Evolutionary conservation across 2,113 vertebrate genomes (phyloP).

Genomic region (Myrmophylax atrothorax): DNA sequence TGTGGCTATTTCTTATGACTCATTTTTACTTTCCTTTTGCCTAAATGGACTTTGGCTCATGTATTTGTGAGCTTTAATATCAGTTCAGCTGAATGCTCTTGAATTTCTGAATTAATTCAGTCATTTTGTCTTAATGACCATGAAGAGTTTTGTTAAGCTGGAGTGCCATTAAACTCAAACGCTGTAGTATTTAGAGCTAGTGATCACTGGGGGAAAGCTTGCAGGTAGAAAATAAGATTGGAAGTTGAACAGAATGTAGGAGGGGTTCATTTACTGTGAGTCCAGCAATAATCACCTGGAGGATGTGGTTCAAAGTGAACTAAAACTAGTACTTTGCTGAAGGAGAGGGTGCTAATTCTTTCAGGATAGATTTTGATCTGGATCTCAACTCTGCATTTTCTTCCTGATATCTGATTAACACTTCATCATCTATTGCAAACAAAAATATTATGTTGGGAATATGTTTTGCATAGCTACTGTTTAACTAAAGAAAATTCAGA

Average conservation of each 20-base stretch:
- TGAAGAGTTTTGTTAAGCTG: slow-evolving; percentile 61
- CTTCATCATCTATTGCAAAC: not conserved
- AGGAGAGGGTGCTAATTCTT: not conserved
- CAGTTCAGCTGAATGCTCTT: slow-evolving; percentile 38
- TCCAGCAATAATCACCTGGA: not conserved
- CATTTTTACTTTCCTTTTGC: slow-evolving; percentile 18
- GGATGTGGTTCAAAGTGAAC: not conserved
- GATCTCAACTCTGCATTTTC: not conserved
- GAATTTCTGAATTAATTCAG: slow-evolving; percentile 63
- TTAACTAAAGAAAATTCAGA: not conserved
- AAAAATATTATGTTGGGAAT: not conserved
- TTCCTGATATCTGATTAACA: not conserved
- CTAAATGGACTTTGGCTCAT: slow-evolving; percentile 49
- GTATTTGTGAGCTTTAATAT: slow-evolving; percentile 41
- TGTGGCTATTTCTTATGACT: slow-evolving; percentile 23
- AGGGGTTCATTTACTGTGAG: slow-evolving; percentile 43
- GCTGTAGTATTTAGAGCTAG: not conserved
- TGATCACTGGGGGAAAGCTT: not conserved
- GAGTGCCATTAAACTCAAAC: slow-evolving; percentile 54
- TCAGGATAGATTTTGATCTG: not conserved
- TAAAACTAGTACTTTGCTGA: not conserved
- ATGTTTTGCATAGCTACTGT: not conserved
- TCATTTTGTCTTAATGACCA: slow-evolving; percentile 62
- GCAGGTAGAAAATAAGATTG: slow-evolving; percentile 17
- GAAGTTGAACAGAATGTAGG: not conserved